A percentile compares a stretch with the other conserved stretches of the same genome.
phyloP scores from a whole-genome alignment of 2,888 invertebrate species.

The Scotopteryx bipunctaria region DNA sequence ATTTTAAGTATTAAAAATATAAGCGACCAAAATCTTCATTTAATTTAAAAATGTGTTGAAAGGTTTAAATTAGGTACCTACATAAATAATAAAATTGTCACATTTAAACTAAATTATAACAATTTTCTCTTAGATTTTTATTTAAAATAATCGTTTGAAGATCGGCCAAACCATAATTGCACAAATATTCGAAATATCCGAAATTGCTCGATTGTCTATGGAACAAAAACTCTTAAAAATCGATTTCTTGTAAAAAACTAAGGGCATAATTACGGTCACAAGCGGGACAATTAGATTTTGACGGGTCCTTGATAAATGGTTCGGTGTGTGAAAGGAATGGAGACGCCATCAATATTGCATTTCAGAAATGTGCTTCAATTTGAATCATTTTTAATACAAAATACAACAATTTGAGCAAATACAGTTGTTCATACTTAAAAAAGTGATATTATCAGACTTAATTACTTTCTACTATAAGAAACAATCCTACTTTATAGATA shows the following conservation, averaged over 20 bases:
- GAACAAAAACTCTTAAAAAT: slow-evolving; percentile 65
- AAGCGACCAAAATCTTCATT: no score
- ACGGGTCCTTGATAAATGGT: slow-evolving; percentile 80
- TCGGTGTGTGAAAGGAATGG: slow-evolving; percentile 53
- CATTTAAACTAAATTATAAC: no score
- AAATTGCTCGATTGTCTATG: slow-evolving; percentile 60
- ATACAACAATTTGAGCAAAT: not conserved
- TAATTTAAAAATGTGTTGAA: no score
- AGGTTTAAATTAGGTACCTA: no score
- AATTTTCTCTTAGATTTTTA: not conserved
- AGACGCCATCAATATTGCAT: slow-evolving; percentile 45
- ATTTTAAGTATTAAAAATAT: no score
- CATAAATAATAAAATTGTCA: no score
- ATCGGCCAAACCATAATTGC: slow-evolving; percentile 36
- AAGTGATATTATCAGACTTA: no score
- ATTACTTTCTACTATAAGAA: no score
- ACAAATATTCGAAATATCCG: slow-evolving; percentile 68
- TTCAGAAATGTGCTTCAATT: not conserved
- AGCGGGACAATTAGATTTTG: slow-evolving; percentile 83
- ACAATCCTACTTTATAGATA: no score
- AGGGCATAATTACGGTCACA: slow-evolving; percentile 81
- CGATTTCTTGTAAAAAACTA: slow-evolving; percentile 74
- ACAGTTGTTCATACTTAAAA: no score
- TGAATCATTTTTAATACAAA: no score
- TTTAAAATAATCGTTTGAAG: not conserved